Conservation (phyloP, 1,140 invertebrate species). For the Phymorhynchus buccinoides region DNA sequence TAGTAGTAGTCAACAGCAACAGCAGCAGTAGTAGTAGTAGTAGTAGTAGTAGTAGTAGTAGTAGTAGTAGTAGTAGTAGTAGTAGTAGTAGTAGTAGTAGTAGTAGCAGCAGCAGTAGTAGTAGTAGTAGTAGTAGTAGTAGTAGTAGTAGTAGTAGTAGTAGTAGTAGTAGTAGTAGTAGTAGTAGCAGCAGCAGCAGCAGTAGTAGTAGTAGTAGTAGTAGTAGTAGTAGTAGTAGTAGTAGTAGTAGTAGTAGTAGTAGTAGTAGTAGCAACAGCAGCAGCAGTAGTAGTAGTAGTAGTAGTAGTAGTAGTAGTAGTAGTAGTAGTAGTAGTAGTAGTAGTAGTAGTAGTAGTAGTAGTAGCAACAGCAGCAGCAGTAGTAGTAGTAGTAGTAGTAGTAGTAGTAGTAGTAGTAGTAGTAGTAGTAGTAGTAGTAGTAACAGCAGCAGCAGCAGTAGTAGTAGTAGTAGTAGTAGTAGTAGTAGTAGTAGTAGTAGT, state of each 20-base stretch:
- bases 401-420: slow-evolving; percentile 17
- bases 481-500: slow-evolving; percentile 16
- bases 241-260: not conserved
- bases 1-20: slow-evolving; percentile 3
- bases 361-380: too few relatives aligned
- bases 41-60: slow-evolving; percentile 17
- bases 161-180: not conserved
- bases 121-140: not conserved
- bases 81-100: slow-evolving; percentile 16
- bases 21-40: slow-evolving; percentile 9
- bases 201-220: not conserved
- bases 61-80: slow-evolving; percentile 16
- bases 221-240: slow-evolving; percentile 16
- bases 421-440: slow-evolving; percentile 16
- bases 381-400: slow-evolving; percentile 10
- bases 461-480: slow-evolving; percentile 14
- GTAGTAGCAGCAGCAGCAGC: not conserved
- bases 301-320: too few relatives aligned
- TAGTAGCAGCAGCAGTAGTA: slow-evolving; percentile 6
- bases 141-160: not conserved
- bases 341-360: too few relatives aligned
- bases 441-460: not conserved
- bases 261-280: not conserved
- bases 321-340: too few relatives aligned
- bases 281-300: too few relatives aligned